Evolutionary conservation across 1,140 invertebrate genomes (phyloP).

Genomic region (Megalonaias nervosa): DNA sequence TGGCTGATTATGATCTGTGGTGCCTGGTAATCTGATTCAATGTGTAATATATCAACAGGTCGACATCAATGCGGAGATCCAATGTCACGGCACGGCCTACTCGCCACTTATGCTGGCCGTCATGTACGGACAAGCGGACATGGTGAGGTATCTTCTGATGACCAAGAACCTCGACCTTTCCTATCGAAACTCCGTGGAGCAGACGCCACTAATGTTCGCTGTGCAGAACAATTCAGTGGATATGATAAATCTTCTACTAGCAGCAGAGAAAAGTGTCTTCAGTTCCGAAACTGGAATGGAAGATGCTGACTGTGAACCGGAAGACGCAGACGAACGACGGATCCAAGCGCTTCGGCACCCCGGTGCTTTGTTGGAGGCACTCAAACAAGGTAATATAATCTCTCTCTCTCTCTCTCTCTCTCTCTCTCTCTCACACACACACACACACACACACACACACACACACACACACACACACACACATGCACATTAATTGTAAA

Average conservation of each 20-base stretch:
- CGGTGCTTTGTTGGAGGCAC: constrained; percentile 30
- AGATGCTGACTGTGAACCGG: not conserved
- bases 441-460: too few relatives aligned
- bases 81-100: constrained; percentile 23
- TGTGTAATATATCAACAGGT: constrained; percentile 1
- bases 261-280: constrained; percentile 14
- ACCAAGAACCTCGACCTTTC: constrained; percentile 13
- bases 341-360: constrained; percentile 17
- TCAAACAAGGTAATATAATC: constrained; percentile 19
- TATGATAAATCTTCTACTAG: constrained; percentile 24
- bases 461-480: too few relatives aligned
- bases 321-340: not conserved
- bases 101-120: constrained; percentile 29
- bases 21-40: too few relatives aligned
- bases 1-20: too few relatives aligned
- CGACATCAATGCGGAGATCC: constrained; percentile 21
- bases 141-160: constrained; percentile 26
- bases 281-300: not conserved
- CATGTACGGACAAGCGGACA: constrained; percentile 11
- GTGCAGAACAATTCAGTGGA: constrained; percentile 34
- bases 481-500: too few relatives aligned
- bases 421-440: too few relatives aligned
- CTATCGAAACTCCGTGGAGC: constrained; percentile 25
- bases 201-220: constrained; percentile 23
- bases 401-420: too few relatives aligned